Percentiles rank a stretch among this genome's conserved stretches.
Conservation (phyloP, 2,113 vertebrate species). For the Pagrus major region DNA sequence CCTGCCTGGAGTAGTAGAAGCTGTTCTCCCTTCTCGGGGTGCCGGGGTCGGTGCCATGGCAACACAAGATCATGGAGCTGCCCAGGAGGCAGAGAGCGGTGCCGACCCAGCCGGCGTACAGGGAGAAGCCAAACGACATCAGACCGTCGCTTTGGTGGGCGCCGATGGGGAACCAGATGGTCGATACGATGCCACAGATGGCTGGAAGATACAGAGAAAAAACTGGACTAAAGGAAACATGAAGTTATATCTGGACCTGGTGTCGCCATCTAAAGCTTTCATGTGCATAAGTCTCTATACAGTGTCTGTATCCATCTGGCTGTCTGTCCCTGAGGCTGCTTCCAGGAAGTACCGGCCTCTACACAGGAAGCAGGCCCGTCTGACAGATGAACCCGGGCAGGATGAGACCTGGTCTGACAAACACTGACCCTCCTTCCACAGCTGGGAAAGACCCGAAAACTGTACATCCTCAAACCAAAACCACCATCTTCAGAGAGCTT, state of each 20-base stretch:
- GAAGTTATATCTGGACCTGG: not conserved
- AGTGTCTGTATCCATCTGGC: not conserved
- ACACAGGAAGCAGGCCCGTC: conserved; percentile 35
- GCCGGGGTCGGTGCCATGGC: conserved; percentile 74
- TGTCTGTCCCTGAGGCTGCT: not conserved
- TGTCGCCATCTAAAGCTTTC: not conserved
- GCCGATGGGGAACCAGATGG: conserved; percentile 94
- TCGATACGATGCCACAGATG: conserved; percentile 88
- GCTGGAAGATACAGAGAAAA: conserved; percentile 78
- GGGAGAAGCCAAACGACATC: conserved; percentile 94
- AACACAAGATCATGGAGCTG: conserved; percentile 88
- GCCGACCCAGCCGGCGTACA: conserved; percentile 95
- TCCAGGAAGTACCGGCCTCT: conserved; percentile 35
- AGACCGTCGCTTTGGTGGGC: conserved; percentile 88
- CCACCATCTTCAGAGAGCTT: not conserved
- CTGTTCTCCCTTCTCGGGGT: conserved; percentile 86
- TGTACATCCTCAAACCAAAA: not conserved
- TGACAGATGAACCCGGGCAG: conserved; percentile 22
- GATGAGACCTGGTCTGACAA: not conserved
- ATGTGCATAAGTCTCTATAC: not conserved
- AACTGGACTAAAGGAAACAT: too few species aligned
- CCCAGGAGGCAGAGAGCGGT: conserved; percentile 91
- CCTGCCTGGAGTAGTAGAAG: conserved; percentile 92
- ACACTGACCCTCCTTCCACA: conserved; percentile 20
- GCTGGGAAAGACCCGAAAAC: conserved; percentile 4